A percentile compares a stretch with the other conserved stretches of the same genome.
Conservation (phyloP, 2,113 vertebrate species). For the Rhinoptilus africanus region DNA sequence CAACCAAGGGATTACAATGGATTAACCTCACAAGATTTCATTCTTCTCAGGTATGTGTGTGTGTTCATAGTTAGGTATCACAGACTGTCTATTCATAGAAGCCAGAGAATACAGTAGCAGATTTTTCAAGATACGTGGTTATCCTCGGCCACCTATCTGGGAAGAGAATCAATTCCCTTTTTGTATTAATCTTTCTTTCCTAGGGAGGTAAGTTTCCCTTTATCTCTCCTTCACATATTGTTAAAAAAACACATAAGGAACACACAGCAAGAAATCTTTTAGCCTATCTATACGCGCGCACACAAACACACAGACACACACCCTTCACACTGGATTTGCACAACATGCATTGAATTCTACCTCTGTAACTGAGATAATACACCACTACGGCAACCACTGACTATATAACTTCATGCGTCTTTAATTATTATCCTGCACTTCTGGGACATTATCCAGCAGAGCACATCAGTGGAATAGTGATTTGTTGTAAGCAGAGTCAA, state of each 20-base stretch:
- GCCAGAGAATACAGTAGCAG: background rate
- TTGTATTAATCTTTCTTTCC: background rate
- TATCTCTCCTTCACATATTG: background rate
- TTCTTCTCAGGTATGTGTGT: background rate
- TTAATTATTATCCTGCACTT: background rate
- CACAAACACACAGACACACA: fast-evolving
- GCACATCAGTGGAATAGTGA: background rate
- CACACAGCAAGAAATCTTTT: background rate
- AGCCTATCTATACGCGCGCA: fast-evolving
- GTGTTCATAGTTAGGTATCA: background rate
- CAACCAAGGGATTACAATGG: background rate
- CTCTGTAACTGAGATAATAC: background rate
- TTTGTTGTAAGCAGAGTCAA: background rate
- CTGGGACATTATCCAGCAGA: background rate
- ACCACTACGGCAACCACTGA: background rate
- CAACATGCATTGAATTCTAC: background rate
- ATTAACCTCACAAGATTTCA: background rate
- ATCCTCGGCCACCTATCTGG: background rate
- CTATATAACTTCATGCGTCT: background rate
- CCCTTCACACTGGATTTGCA: background rate
- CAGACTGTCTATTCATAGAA: background rate
- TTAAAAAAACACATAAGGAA: background rate
- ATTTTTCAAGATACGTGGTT: background rate
- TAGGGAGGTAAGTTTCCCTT: background rate
- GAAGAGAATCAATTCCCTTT: background rate